phyloP scores from a whole-genome alignment of 1,140 invertebrate genomes.

The Drosophila cardini region DNA sequence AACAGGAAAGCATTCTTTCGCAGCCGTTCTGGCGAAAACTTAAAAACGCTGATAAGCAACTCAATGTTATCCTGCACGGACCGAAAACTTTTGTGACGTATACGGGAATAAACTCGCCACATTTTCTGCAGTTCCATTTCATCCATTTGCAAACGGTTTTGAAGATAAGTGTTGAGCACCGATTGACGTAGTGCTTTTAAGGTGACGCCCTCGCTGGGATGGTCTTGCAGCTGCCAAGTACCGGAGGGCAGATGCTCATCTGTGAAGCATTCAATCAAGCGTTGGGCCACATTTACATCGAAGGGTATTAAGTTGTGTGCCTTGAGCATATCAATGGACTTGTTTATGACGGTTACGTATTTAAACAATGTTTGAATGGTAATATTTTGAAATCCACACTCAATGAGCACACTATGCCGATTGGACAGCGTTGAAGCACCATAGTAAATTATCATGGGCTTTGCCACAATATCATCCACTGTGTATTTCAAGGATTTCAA shows the following conservation, averaged over 20 bases:
- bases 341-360: slow-evolving; percentile 84
- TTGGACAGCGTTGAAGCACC: slow-evolving; percentile 86
- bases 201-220: slow-evolving; percentile 71
- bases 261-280: slow-evolving; percentile 55
- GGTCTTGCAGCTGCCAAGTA: slow-evolving; percentile 46
- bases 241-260: slow-evolving; percentile 54
- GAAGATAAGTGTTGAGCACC: slow-evolving; percentile 85
- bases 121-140: slow-evolving; percentile 85
- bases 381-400: slow-evolving; percentile 86
- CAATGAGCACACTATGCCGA: slow-evolving; percentile 86
- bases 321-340: slow-evolving; percentile 67
- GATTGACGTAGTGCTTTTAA: slow-evolving; percentile 85
- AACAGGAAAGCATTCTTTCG: slow-evolving; percentile 86
- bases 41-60: slow-evolving; percentile 84
- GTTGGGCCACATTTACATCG: slow-evolving; percentile 76
- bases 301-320: slow-evolving; percentile 57
- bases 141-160: slow-evolving; percentile 85
- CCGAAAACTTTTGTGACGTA: slow-evolving; percentile 86
- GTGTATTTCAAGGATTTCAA: slow-evolving; percentile 76
- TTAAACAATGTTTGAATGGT: slow-evolving; percentile 85
- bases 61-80: slow-evolving; percentile 85
- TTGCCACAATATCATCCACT: slow-evolving; percentile 84
- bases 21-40: slow-evolving; percentile 85
- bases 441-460: slow-evolving; percentile 86
- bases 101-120: slow-evolving; percentile 85